phyloP scores from a whole-genome alignment of 2,797 vertebrate species.

The Ibycter americanus region DNA sequence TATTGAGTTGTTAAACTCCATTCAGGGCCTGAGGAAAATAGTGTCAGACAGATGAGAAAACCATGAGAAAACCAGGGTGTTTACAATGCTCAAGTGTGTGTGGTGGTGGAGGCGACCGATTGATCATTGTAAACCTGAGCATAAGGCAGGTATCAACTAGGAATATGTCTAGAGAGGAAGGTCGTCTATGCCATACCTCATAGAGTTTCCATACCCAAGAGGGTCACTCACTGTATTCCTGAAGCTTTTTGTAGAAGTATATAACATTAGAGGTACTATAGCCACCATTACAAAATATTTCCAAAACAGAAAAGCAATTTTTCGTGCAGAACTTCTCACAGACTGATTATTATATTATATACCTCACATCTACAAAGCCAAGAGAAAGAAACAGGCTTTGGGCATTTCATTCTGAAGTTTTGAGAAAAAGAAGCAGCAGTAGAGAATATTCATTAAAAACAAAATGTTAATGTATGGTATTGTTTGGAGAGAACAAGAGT shows the following conservation, averaged over 20 bases:
- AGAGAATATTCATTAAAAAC: neutral
- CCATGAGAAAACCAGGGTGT: neutral
- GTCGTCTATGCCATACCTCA: neutral
- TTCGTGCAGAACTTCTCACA: neutral
- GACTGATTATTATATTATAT: neutral
- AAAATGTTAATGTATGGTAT: neutral
- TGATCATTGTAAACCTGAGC: neutral
- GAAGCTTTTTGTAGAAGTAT: neutral
- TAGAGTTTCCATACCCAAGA: neutral
- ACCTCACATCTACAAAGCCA: neutral
- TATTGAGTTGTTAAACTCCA: neutral
- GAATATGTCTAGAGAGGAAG: neutral
- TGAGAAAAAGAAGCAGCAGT: neutral
- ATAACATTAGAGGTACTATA: neutral
- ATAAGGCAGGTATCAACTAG: neutral
- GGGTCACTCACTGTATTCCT: neutral
- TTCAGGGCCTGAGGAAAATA: neutral
- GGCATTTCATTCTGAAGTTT: neutral
- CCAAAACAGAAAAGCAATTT: neutral
- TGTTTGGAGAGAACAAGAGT: neutral
- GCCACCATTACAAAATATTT: neutral
- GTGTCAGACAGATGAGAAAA: neutral
- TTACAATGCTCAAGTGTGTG: fast-evolving
- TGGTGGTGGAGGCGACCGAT: neutral
- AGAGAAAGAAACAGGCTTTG: neutral